phyloP scores from a whole-genome alignment of 1,140 invertebrate species.

The Zaprionus kolodkinae region DNA sequence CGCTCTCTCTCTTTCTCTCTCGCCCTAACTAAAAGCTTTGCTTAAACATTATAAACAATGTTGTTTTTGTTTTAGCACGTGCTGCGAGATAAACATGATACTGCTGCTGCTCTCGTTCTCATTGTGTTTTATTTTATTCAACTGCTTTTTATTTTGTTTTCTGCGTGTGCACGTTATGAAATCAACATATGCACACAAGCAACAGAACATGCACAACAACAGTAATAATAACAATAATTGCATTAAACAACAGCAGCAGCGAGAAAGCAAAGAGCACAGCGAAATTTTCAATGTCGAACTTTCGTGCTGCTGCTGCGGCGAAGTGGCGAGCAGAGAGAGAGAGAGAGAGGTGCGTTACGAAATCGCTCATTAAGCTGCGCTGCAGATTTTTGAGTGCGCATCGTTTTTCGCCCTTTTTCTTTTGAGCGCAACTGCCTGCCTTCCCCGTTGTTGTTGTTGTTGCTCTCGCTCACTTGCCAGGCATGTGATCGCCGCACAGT shows the following conservation, averaged over 20 bases:
- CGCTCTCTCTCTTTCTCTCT: too few relatives aligned
- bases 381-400: constrained; percentile 16
- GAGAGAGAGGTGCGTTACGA: background rate
- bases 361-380: constrained; percentile 45
- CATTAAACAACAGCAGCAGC: constrained; percentile 9
- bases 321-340: background rate
- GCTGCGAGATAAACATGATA: constrained; percentile 65
- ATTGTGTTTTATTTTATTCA: constrained; percentile 22
- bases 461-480: constrained; percentile 38
- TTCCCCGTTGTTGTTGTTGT: background rate
- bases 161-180: constrained; percentile 59
- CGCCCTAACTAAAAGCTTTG: constrained; percentile 45
- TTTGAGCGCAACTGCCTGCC: constrained; percentile 6
- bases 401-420: background rate
- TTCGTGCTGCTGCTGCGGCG: constrained; percentile 19
- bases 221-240: constrained; percentile 48
- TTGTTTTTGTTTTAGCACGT: constrained; percentile 73
- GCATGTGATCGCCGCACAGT: constrained; percentile 58
- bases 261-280: constrained; percentile 28
- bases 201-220: constrained; percentile 59
- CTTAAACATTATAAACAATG: constrained; percentile 66
- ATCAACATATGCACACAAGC: constrained; percentile 61
- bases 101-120: constrained; percentile 35
- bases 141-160: constrained; percentile 33
- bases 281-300: constrained; percentile 68